Base-by-base conservation (phyloP, 2,888 invertebrate genomes). In the Teleiodes luculella region DNA sequence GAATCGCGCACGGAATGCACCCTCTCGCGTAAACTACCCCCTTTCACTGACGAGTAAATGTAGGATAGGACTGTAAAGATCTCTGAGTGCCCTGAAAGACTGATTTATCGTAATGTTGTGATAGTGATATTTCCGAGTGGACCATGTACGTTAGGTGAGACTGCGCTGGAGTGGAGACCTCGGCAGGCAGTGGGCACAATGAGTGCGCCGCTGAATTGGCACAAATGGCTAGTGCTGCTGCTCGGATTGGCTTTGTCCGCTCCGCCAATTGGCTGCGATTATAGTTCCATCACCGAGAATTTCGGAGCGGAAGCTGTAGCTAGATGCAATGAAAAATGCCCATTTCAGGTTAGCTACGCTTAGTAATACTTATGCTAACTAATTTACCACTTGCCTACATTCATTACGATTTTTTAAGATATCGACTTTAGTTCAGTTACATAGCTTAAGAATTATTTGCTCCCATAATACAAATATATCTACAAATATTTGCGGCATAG, bases 211-310 rank as follows among this genome's bases (percentile, higher is more conserved):
- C 78, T 77, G 86, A 88, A 88, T 87, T 88, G 88, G 86, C 88
- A 83, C 82, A 87, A 88, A 86, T 88, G 88, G 87, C 82, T 87
- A 76, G 82, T 87, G 86, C 80, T 87, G 86, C 78, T 81, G 83
- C 75, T 88, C 79, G 88, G 88, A 87, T 87, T 89, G 86, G 87
- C 87, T 86, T 86, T 88, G 89, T 87, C 88, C 88, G 88, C 81
- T 76, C 83, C 80, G 74, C 83, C 86, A 89, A 88, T 89, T 89
- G 88, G 79, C 76, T 82, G 86, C 86, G 88, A 89, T 87, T 87
- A 87, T 78, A 83, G 82, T 80, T 80, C 85, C 86, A 86, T 86
- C 86, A 86, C 86, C 69, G 86, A 88, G 85, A 88, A 85, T 86
- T 89, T 89, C 85, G 87, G 87, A 86, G 79, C 87, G 87, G 89